phyloP scores from a whole-genome alignment of 2,797 vertebrate genomes.

The Pelochelys cantorii region DNA sequence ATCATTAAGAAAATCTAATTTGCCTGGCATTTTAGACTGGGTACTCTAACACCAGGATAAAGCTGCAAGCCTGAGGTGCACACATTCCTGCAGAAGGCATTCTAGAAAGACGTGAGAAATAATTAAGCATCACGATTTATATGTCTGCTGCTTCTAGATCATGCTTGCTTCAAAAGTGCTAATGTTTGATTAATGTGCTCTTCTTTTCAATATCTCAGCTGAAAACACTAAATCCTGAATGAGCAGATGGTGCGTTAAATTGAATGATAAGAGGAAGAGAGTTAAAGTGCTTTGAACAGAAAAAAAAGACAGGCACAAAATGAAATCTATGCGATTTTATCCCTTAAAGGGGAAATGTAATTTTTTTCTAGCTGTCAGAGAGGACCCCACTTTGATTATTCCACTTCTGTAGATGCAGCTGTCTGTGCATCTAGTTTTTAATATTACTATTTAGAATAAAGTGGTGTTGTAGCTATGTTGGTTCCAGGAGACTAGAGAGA shows the following conservation, averaged over 20 bases:
- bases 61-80: slow-evolving; percentile 6
- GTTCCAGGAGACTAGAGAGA: not conserved
- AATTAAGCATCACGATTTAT: slow-evolving; percentile 66
- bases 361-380: not conserved
- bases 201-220: slow-evolving; percentile 68
- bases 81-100: not conserved
- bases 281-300: slow-evolving; percentile 56
- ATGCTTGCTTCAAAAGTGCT: slow-evolving; percentile 57
- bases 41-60: slow-evolving; percentile 28
- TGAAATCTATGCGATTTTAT: slow-evolving; percentile 38
- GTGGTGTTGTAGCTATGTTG: not conserved
- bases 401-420: not conserved
- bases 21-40: not conserved
- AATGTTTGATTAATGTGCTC: slow-evolving; percentile 70
- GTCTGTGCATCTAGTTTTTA: not conserved
- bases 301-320: slow-evolving; percentile 29
- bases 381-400: not conserved
- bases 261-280: slow-evolving; percentile 58
- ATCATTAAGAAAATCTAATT: slow-evolving; percentile 3
- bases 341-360: slow-evolving; percentile 38
- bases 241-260: slow-evolving; percentile 69
- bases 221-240: slow-evolving; percentile 65
- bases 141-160: slow-evolving; percentile 55
- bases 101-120: slow-evolving; percentile 35
- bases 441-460: not conserved